These are phyloP conservation scores for Callipepla squamata DNA, from an alignment of 2,113 vertebrate species.

Conservation along the genomic window DNA sequence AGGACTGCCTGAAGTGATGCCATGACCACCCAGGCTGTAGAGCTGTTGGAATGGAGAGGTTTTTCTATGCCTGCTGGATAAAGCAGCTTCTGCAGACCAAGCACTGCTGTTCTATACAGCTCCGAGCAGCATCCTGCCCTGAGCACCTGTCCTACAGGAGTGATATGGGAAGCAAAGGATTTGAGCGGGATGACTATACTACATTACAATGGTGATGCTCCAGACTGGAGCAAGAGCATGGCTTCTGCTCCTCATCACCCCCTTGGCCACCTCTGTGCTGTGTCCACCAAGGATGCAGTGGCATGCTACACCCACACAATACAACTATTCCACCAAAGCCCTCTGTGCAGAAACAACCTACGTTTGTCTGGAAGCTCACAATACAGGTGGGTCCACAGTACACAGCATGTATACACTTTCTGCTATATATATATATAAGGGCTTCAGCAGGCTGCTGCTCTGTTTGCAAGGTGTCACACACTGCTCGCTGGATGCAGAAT, in stretches of 20 bases:
- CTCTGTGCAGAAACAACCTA: neutral
- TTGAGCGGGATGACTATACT: neutral
- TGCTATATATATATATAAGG: neutral
- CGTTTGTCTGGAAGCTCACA: fast-evolving
- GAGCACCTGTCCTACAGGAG: fast-evolving
- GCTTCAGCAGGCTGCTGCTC: neutral
- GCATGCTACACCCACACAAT: neutral
- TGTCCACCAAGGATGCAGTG: fast-evolving
- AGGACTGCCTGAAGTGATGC: neutral
- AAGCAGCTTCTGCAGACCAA: neutral
- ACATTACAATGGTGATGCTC: neutral
- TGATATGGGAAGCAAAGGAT: fast-evolving
- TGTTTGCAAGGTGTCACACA: fast-evolving
- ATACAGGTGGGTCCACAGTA: neutral
- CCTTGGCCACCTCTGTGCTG: neutral
- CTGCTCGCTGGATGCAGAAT: neutral
- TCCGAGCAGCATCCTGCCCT: neutral
- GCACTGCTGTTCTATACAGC: neutral
- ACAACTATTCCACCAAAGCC: neutral
- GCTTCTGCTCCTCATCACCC: neutral
- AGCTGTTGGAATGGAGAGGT: neutral
- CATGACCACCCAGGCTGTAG: neutral
- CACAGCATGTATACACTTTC: neutral
- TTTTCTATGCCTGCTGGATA: neutral
- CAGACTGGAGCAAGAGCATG: neutral